Percentiles rank a stretch among this genome's conserved stretches.
These are phyloP conservation scores for Orthosia incerta DNA, from an alignment of 2,888 invertebrate genomes.

Conservation along the genomic window DNA sequence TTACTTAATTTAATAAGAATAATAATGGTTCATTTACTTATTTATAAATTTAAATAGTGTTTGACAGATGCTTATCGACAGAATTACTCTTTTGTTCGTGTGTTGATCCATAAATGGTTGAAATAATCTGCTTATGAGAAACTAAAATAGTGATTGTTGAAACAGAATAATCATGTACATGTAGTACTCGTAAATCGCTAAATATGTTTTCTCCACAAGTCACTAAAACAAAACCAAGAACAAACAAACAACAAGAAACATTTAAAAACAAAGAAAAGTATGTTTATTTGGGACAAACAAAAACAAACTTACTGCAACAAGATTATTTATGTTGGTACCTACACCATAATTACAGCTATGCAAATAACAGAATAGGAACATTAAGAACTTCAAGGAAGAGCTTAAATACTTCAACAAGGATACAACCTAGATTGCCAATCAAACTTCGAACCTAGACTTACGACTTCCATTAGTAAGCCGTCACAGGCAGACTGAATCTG, in stretches of 20 bases:
- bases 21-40: not conserved
- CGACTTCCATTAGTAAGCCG: slow-evolving; percentile 31
- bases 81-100: not conserved
- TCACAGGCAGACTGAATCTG: slow-evolving; percentile 8
- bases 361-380: not conserved
- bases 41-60: not conserved
- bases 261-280: too few relatives aligned
- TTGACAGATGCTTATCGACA: not conserved
- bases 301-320: too few relatives aligned
- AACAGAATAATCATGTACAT: too few relatives aligned
- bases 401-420: not conserved
- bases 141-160: not conserved
- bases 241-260: too few relatives aligned
- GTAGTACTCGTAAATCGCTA: too few relatives aligned
- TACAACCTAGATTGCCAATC: slow-evolving; percentile 47
- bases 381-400: slow-evolving; percentile 10
- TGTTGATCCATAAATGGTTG: not conserved
- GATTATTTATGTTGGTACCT: too few relatives aligned
- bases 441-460: slow-evolving; percentile 36
- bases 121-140: not conserved
- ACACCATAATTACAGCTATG: too few relatives aligned
- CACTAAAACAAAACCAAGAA: too few relatives aligned
- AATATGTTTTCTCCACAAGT: too few relatives aligned
- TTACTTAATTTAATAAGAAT: not conserved
- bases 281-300: too few relatives aligned